Evolutionary conservation across 2,888 invertebrate species (phyloP).

Genomic region (Plemyria rubiginata): DNA sequence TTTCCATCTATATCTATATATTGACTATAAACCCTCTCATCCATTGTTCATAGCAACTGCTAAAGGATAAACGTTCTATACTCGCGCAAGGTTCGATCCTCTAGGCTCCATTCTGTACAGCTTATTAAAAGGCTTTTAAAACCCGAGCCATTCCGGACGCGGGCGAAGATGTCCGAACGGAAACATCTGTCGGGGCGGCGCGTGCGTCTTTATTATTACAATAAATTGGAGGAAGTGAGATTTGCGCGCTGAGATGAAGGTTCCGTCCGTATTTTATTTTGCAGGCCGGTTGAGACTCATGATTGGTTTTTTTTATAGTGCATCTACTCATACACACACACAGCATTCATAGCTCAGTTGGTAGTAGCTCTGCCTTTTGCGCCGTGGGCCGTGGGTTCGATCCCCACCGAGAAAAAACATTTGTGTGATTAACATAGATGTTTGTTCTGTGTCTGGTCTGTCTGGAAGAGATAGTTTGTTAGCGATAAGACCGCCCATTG

Average conservation of each 20-base stretch:
- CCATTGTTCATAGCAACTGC: neutral
- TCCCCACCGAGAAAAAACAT: too few species aligned
- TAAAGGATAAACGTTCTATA: neutral
- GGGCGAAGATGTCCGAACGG: constrained; percentile 50
- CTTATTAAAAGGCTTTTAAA: constrained; percentile 36
- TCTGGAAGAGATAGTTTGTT: too few species aligned
- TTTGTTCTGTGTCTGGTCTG: too few species aligned
- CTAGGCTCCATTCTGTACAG: constrained; percentile 1
- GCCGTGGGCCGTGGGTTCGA: too few species aligned
- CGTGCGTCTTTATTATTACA: constrained; percentile 49
- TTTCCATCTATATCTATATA: too few species aligned
- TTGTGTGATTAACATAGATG: too few species aligned
- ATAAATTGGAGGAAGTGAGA: constrained; percentile 26
- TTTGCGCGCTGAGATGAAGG: constrained; percentile 1
- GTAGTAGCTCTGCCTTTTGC: too few species aligned
- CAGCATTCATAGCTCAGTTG: too few species aligned
- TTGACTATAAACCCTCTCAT: neutral
- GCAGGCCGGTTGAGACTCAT: neutral
- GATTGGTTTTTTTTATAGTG: neutral
- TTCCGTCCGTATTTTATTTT: constrained; percentile 17
- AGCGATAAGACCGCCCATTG: too few species aligned
- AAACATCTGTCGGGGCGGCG: constrained; percentile 63
- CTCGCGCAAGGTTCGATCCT: constrained; percentile 5
- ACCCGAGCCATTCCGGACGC: constrained; percentile 33
- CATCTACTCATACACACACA: too few species aligned